Evolutionary conservation across 2,888 invertebrate species (phyloP).

Genomic region (Hoplodrina ambigua): DNA sequence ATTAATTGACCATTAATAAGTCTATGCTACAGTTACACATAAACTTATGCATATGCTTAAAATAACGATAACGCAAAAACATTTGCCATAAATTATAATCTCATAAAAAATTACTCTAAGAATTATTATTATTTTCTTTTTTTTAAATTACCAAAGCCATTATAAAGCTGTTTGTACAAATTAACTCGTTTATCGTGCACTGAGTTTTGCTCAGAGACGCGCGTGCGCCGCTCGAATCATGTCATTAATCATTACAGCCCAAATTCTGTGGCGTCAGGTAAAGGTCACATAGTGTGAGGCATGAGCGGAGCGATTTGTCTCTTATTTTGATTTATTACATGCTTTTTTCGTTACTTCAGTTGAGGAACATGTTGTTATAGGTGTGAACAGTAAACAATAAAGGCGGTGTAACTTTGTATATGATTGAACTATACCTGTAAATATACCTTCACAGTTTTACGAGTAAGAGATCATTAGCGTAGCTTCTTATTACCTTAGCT

Average conservation of each 20-base stretch:
- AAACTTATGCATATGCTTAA: neutral
- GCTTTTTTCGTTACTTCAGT: neutral
- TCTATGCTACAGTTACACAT: neutral
- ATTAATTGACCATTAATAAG: neutral
- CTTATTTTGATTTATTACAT: no score
- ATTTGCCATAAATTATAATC: neutral
- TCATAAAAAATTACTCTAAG: neutral
- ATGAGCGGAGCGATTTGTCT: constrained; percentile 42
- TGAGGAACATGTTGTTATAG: neutral
- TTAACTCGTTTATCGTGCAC: constrained; percentile 29
- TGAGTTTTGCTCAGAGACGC: constrained; percentile 40
- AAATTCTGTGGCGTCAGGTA: constrained; percentile 62
- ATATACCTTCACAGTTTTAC: no score
- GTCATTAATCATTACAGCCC: constrained; percentile 72
- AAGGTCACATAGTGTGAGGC: constrained; percentile 57
- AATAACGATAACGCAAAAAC: neutral
- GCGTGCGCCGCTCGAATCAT: constrained; percentile 61
- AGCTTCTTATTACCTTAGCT: no score
- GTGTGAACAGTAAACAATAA: neutral
- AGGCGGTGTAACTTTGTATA: no score
- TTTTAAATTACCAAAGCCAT: neutral
- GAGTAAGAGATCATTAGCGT: no score
- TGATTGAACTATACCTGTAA: no score
- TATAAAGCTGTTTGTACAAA: constrained; percentile 19
- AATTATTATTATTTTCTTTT: constrained; percentile 30